Base-by-base conservation (phyloP, 1,140 invertebrate species). In the Neodiprion lecontei region DNA sequence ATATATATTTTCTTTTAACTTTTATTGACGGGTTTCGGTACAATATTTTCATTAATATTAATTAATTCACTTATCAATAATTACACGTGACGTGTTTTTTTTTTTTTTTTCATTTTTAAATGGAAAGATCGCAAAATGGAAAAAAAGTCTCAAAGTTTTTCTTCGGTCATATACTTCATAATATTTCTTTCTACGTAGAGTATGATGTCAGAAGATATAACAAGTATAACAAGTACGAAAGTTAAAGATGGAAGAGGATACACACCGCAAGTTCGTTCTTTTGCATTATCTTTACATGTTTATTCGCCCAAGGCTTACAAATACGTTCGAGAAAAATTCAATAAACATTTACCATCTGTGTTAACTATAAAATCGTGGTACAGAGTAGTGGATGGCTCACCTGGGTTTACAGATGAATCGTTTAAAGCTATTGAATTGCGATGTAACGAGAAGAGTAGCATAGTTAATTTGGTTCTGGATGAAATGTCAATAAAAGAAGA, bases 281-380 rank as follows among this genome's bases (percentile, higher is more conserved):
- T 84, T 80, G 81, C 82, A 28, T 67, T 77, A 10, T 80, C 81
- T 17, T 67, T 84, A 1, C 75, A 84, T 73, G 83, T 79, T 77
- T 79, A 78, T 72, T 82, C 77, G 7, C 72, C 82, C 9, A 80
- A 78, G 76, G 81, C 80, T 28, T 84, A 84, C 73, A 50, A 68
- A 21, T 84, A 82, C 77, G 78, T 83, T 10, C 67, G 84, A 67
- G 71, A 82, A 70, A 77, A 66, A 21, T 80, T 84, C 73, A 69
- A 76, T n/a, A 77, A 72, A 70, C 70, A 68, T 72, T 76, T 85
- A 61, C 81, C 84, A 65, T 78, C 83, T 76, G 78, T 76, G 12
- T 70, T 49, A 50, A 80, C 78, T 40, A 67, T 85, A 14, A 23
- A 69, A 17, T 78, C 70, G 48, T 85, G 84, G 83, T 84, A 84